Conservation (phyloP, 2,113 vertebrate species). For the human (Homo sapiens) region DNA sequence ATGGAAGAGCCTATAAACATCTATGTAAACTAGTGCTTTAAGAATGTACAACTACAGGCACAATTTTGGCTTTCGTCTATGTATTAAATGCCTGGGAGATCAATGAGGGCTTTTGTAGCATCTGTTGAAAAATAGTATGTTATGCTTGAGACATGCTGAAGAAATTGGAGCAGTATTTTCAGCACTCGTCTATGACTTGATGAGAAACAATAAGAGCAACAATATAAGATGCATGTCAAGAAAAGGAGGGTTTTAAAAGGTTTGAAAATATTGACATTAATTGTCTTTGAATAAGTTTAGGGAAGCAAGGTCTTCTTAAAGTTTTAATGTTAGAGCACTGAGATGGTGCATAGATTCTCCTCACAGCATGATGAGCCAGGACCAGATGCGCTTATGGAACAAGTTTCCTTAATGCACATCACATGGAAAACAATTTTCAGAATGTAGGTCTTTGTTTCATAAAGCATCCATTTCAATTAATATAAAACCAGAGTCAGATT, state of each 20-base stretch:
- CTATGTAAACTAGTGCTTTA: slow-evolving; percentile 19
- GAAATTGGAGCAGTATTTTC: slow-evolving; percentile 18
- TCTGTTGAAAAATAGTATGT: background rate
- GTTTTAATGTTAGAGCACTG: background rate
- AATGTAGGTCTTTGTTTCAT: slow-evolving; percentile 38
- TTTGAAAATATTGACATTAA: slow-evolving; percentile 22
- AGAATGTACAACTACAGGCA: background rate
- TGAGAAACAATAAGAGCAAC: background rate
- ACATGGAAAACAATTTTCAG: slow-evolving; percentile 41
- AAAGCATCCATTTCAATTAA: slow-evolving; percentile 49
- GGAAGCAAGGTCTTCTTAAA: background rate
- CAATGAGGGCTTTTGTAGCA: background rate
- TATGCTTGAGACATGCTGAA: background rate
- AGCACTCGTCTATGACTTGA: background rate
- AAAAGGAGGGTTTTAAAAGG: background rate
- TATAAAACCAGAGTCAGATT: slow-evolving; percentile 35
- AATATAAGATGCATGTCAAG: background rate
- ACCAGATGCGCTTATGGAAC: slow-evolving; percentile 32
- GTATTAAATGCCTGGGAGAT: slow-evolving; percentile 37
- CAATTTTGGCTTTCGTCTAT: background rate
- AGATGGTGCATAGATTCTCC: background rate
- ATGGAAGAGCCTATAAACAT: background rate
- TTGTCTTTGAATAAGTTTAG: background rate
- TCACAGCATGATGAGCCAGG: background rate
- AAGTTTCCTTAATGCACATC: slow-evolving; percentile 13